Evolutionary conservation across 2,888 invertebrate species (phyloP).

Genomic region (Congeria kusceri): DNA sequence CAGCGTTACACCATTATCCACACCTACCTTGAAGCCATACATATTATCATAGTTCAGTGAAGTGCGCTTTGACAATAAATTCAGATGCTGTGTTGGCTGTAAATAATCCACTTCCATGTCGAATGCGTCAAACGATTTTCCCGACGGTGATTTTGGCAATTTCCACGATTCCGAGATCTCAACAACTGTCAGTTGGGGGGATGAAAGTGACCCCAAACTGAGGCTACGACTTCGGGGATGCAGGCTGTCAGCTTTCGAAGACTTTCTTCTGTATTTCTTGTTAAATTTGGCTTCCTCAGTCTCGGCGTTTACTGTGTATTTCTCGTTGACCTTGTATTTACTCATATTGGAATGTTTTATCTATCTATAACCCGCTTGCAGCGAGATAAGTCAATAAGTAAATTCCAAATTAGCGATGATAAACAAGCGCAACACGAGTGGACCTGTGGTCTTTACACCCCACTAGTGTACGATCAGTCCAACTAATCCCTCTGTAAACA

Average conservation of each 20-base stretch:
- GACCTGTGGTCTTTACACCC: slow-evolving; percentile 20
- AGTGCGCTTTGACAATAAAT: slow-evolving; percentile 36
- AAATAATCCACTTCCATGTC: slow-evolving; percentile 35
- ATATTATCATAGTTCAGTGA: slow-evolving; percentile 58
- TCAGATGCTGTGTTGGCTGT: slow-evolving; percentile 18
- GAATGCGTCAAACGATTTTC: slow-evolving; percentile 4
- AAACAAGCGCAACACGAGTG: slow-evolving; percentile 25
- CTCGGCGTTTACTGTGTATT: slow-evolving; percentile 40
- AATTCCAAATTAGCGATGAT: slow-evolving; percentile 49
- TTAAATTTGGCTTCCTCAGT: slow-evolving; percentile 29
- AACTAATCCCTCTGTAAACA: slow-evolving; percentile 24
- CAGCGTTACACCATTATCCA: too few species aligned
- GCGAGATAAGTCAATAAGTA: slow-evolving; percentile 37
- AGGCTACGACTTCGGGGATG: slow-evolving; percentile 56
- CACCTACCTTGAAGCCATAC: slow-evolving; percentile 63
- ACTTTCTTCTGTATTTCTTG: slow-evolving; percentile 53
- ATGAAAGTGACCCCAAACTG: slow-evolving; percentile 49
- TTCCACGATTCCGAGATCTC: slow-evolving; percentile 43
- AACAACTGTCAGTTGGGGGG: slow-evolving; percentile 47
- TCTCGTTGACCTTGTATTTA: slow-evolving; percentile 63
- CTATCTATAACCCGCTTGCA: too few species aligned
- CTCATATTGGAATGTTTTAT: slow-evolving; percentile 54
- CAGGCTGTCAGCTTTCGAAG: slow-evolving; percentile 32
- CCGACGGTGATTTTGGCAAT: slow-evolving; percentile 31
- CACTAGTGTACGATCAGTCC: background rate